Conservation (phyloP, 2,888 invertebrate genomes). For the Drosophila emarginata region DNA sequence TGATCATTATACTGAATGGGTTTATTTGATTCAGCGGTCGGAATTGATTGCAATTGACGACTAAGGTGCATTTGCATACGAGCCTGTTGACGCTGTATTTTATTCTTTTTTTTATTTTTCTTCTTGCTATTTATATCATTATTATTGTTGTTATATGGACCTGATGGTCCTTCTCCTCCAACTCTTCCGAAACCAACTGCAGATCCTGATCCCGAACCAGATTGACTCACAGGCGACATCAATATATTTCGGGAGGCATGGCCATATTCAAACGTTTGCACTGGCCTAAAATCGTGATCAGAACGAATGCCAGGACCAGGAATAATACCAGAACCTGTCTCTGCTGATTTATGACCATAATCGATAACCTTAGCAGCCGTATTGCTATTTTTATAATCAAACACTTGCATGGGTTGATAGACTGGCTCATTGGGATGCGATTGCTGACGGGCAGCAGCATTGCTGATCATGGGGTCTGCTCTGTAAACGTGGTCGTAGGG, state of each 20-base stretch:
- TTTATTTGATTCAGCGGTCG: background rate
- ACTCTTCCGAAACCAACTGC: slow-evolving; percentile 5
- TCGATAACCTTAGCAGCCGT: slow-evolving; percentile 86
- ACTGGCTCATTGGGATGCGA: slow-evolving; percentile 81
- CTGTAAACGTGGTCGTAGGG: slow-evolving; percentile 48
- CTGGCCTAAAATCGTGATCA: slow-evolving; percentile 84
- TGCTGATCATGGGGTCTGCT: slow-evolving; percentile 32
- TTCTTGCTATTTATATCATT: slow-evolving; percentile 37
- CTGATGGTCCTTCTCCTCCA: slow-evolving; percentile 10
- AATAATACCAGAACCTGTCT: slow-evolving; percentile 55
- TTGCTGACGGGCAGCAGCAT: slow-evolving; percentile 54
- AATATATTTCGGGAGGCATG: slow-evolving; percentile 82
- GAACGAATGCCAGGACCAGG: background rate
- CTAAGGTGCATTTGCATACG: slow-evolving; percentile 29
- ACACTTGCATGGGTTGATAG: slow-evolving; percentile 85
- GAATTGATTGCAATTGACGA: slow-evolving; percentile 20
- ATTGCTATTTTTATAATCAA: slow-evolving; percentile 88
- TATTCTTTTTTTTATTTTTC: slow-evolving; percentile 45
- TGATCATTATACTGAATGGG: background rate
- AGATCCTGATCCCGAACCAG: slow-evolving; percentile 23
- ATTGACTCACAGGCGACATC: slow-evolving; percentile 6
- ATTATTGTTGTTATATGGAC: slow-evolving; percentile 7
- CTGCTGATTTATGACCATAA: slow-evolving; percentile 86
- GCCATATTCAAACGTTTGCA: slow-evolving; percentile 88
- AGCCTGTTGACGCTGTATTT: slow-evolving; percentile 27